Conservation (phyloP, 1,140 invertebrate genomes). For the Drosophila bifasciata region DNA sequence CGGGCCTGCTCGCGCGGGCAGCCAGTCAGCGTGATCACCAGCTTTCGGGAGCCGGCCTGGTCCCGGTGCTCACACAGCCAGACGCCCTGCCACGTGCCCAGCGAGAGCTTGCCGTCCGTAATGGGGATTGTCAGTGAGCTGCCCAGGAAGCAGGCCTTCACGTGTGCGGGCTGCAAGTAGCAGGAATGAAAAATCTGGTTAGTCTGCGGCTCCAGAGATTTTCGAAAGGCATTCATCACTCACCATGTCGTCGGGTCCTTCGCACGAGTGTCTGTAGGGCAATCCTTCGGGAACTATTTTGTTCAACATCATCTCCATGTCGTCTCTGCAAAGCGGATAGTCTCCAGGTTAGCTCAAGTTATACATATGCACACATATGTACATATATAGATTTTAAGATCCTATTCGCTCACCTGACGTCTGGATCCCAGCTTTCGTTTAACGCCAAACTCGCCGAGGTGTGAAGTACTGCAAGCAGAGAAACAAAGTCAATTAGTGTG, state of each 20-base stretch:
- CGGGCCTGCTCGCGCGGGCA: constrained; percentile 92
- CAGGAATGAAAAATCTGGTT: neutral
- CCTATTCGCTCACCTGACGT: constrained; percentile 87
- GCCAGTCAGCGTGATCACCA: constrained; percentile 95
- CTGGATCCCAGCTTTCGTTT: constrained; percentile 99
- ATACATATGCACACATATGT: neutral
- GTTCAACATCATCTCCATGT: constrained; percentile 99
- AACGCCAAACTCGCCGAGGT: constrained; percentile 98
- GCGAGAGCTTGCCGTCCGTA: constrained; percentile 96
- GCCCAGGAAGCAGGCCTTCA: constrained; percentile 98
- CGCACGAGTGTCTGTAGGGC: constrained; percentile 97
- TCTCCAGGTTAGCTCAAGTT: too few relatives aligned
- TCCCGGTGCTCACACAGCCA: constrained; percentile 99
- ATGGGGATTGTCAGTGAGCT: constrained; percentile 98
- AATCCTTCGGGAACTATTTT: constrained; percentile 98
- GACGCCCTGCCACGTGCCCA: constrained; percentile 98
- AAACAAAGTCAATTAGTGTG: constrained; percentile 62
- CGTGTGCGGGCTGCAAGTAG: constrained; percentile 93
- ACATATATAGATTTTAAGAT: neutral
- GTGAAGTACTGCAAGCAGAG: constrained; percentile 91
- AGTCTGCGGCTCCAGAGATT: neutral
- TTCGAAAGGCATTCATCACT: neutral
- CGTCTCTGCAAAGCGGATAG: constrained; percentile 87
- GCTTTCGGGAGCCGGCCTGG: constrained; percentile 95
- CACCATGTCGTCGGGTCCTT: constrained; percentile 99